Conservation (phyloP, 1,140 invertebrate genomes). For the Gerris buenoi region DNA sequence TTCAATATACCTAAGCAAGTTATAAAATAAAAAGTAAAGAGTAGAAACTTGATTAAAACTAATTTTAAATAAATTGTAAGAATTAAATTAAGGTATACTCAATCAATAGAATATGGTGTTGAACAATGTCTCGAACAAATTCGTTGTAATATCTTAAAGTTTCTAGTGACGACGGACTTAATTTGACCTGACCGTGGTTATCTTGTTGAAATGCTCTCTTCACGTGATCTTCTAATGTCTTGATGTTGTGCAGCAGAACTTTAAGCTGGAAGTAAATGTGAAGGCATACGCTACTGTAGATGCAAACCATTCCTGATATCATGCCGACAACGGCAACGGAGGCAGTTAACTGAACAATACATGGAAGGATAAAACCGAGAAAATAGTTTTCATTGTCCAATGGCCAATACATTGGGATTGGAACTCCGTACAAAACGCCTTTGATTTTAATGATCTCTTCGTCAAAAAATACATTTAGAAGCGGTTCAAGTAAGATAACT, state of each 20-base stretch:
- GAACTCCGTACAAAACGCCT: neutral
- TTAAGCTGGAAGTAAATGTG: neutral
- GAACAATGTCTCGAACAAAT: no score
- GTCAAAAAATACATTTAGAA: neutral
- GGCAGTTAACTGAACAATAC: neutral
- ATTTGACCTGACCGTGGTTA: no score
- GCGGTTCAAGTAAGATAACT: neutral
- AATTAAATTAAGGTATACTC: no score
- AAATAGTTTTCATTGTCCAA: neutral
- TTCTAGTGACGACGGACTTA: no score
- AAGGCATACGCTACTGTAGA: neutral
- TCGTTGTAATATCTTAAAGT: no score
- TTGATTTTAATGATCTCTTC: neutral
- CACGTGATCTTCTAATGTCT: neutral
- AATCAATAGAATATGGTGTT: no score
- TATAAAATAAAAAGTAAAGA: no score
- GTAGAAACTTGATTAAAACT: no score
- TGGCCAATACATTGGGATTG: neutral
- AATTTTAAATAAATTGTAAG: no score
- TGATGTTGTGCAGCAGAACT: neutral
- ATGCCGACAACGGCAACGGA: neutral
- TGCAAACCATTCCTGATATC: neutral
- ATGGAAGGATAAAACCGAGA: neutral
- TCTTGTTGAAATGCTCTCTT: no score
- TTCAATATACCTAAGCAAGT: no score